phyloP scores from a whole-genome alignment of 2,113 vertebrate genomes.

The Gadus chalcogrammus region DNA sequence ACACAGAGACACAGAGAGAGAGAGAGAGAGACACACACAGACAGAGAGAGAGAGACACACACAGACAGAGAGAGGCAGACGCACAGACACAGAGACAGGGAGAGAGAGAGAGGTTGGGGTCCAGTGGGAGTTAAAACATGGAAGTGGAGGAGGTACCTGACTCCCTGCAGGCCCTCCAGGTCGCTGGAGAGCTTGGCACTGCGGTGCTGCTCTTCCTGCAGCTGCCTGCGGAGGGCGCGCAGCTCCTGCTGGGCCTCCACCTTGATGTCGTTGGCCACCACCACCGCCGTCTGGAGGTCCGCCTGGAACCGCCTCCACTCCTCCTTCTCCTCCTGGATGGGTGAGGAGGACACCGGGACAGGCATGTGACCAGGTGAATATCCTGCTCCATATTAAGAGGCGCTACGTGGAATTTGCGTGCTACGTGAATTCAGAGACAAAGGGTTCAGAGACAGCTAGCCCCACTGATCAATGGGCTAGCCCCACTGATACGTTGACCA shows the following conservation, averaged over 20 bases:
- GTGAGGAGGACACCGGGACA: not conserved
- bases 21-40: constrained; percentile 4
- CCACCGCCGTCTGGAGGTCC: constrained; percentile 95
- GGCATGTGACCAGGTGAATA: not conserved
- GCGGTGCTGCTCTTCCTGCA: constrained; percentile 92
- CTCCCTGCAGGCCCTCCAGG: constrained; percentile 83
- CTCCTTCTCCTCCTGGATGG: constrained; percentile 85
- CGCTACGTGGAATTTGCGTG: too few relatives aligned
- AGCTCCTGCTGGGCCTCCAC: constrained; percentile 96
- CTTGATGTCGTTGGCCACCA: constrained; percentile 97
- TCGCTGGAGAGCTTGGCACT: constrained; percentile 80
- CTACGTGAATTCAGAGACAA: too few relatives aligned
- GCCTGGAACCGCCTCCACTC: constrained; percentile 96
- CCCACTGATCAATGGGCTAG: too few relatives aligned
- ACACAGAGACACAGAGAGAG: not conserved
- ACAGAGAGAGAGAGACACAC: constrained; percentile 37
- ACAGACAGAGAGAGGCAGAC: not conserved
- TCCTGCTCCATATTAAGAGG: too few relatives aligned
- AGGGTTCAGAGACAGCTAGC: too few relatives aligned
- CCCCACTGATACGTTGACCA: too few relatives aligned
- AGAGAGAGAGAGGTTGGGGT: not conserved
- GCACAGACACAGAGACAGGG: constrained; percentile 3
- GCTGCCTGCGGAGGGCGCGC: constrained; percentile 79
- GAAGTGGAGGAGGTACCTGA: constrained; percentile 70
- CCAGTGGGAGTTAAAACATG: constrained; percentile 2